phyloP scores from a whole-genome alignment of 2,888 invertebrate genomes.

The Dinocampus coccinellae region DNA sequence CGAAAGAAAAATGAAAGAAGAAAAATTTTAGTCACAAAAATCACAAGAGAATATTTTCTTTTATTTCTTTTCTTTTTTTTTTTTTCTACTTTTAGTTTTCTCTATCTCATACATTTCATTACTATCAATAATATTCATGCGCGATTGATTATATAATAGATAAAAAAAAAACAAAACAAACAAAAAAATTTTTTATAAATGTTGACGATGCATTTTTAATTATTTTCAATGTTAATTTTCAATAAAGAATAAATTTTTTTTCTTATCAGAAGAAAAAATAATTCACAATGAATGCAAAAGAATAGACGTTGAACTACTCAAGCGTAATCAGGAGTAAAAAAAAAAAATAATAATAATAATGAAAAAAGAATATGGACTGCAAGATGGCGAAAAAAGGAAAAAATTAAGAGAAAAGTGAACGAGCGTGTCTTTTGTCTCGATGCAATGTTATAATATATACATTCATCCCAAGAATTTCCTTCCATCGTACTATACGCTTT shows the following conservation, averaged over 20 bases:
- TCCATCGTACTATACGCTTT: constrained; percentile 47
- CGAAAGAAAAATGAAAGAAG: constrained; percentile 30
- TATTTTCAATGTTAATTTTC: too few species aligned
- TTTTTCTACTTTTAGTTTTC: too few species aligned
- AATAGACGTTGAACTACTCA: neutral
- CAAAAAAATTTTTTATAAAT: too few species aligned
- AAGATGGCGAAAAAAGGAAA: constrained; percentile 43
- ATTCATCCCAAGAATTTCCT: constrained; percentile 59
- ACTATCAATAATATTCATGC: too few species aligned
- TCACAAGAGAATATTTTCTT: too few species aligned
- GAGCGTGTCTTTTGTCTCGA: constrained; percentile 57
- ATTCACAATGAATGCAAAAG: neutral
- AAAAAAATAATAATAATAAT: constrained; percentile 29
- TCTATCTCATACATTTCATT: too few species aligned
- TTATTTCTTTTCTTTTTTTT: too few species aligned
- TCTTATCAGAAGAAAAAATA: constrained; percentile 42
- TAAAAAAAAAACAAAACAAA: too few species aligned
- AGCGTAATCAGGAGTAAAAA: neutral
- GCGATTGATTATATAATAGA: too few species aligned
- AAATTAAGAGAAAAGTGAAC: constrained; percentile 49
- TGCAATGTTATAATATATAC: constrained; percentile 43
- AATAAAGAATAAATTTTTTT: constrained; percentile 55
- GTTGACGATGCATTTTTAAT: too few species aligned
- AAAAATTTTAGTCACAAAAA: too few species aligned
- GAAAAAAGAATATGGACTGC: constrained; percentile 17